Percentiles rank a stretch among this genome's conserved stretches.
Evolutionary conservation across 2,113 vertebrate genomes (phyloP).

Genomic region (Ovibos moschatus): DNA sequence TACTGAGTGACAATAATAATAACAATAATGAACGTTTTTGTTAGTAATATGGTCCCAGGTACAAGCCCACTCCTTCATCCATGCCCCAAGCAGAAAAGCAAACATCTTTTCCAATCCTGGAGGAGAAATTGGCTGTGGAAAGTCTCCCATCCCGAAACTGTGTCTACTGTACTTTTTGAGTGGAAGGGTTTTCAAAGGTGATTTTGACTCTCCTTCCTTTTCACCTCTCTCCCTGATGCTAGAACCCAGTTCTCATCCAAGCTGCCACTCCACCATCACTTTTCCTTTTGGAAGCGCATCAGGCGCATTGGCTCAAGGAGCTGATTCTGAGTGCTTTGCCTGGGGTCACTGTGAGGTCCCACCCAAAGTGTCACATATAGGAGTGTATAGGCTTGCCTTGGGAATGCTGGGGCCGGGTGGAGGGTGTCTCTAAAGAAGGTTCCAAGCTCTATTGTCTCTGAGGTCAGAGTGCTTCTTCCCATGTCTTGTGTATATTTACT

Average conservation of each 20-base stretch:
- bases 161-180: background rate
- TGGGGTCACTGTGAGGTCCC: background rate
- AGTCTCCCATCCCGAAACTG: background rate
- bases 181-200: background rate
- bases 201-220: background rate
- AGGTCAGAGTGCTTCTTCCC: background rate
- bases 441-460: background rate
- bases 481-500: background rate
- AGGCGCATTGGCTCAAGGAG: background rate
- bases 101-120: background rate
- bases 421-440: background rate
- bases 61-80: background rate
- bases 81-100: background rate
- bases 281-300: background rate
- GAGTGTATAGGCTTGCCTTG: fast-evolving
- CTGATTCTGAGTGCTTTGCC: background rate
- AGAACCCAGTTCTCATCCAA: background rate
- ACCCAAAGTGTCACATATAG: background rate
- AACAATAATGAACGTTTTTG: background rate
- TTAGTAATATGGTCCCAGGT: background rate
- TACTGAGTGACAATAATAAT: background rate
- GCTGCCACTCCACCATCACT: background rate
- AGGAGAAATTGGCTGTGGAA: background rate
- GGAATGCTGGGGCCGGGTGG: fast-evolving
- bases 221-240: background rate